Percentiles rank a stretch among this genome's conserved stretches.
Evolutionary conservation across 1,140 invertebrate genomes (phyloP).

Genomic region (Drosophila littoralis): DNA sequence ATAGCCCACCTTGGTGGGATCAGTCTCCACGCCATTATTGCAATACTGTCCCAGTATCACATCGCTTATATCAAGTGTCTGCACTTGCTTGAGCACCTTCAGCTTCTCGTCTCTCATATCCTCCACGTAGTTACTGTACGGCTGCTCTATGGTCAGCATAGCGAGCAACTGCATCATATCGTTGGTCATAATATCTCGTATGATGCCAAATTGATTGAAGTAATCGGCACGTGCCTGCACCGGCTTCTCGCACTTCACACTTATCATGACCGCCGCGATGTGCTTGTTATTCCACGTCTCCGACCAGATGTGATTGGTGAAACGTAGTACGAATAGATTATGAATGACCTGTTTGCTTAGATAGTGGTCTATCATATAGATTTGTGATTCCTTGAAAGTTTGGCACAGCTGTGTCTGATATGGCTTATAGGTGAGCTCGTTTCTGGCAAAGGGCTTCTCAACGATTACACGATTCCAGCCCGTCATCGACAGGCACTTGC

Average conservation of each 20-base stretch:
- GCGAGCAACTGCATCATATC: conserved; percentile 64
- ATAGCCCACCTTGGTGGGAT: conserved; percentile 61
- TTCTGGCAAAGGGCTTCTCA: conserved; percentile 66
- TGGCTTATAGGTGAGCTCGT: conserved; percentile 44
- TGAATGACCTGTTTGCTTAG: conserved; percentile 55
- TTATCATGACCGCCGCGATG: conserved; percentile 65
- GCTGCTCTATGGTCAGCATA: conserved; percentile 64
- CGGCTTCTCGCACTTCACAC: conserved; percentile 51
- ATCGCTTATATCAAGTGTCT: conserved; percentile 49
- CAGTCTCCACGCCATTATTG: conserved; percentile 56
- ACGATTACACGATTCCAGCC: conserved; percentile 56
- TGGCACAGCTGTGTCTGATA: conserved; percentile 59
- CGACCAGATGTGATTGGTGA: conserved; percentile 54
- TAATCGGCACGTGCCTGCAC: conserved; percentile 51
- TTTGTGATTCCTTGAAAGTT: conserved; percentile 64
- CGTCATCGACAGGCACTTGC: conserved; percentile 50
- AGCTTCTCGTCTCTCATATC: conserved; percentile 56
- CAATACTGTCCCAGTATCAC: conserved; percentile 60
- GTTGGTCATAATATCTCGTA: conserved; percentile 66
- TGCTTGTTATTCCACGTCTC: conserved; percentile 59
- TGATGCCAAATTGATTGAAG: conserved; percentile 64
- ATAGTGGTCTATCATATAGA: conserved; percentile 67
- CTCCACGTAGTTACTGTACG: conserved; percentile 48
- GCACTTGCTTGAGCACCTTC: conserved; percentile 48
- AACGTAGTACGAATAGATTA: conserved; percentile 59